These are phyloP conservation scores for Acipenser transmontanus DNA, from an alignment of 2,797 vertebrate genomes.

Conservation along the genomic window DNA sequence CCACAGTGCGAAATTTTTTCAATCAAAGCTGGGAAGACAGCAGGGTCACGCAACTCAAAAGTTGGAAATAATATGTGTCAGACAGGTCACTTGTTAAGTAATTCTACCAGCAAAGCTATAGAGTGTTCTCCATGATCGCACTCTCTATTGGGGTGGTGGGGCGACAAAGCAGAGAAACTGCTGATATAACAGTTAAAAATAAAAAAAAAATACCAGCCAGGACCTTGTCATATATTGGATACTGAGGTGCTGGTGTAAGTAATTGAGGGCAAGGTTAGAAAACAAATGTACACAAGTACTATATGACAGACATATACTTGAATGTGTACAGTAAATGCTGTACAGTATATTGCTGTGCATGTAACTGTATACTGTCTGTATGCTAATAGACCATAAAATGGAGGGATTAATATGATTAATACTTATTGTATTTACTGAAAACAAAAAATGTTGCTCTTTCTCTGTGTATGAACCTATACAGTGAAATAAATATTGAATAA, in stretches of 20 bases:
- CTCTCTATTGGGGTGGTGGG: constrained; percentile 10
- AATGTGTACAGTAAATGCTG: too few relatives aligned
- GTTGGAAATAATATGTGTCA: constrained; percentile 15
- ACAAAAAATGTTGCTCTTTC: too few relatives aligned
- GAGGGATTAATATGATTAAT: too few relatives aligned
- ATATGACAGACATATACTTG: not conserved
- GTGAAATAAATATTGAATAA: too few relatives aligned
- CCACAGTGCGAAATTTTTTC: constrained; percentile 13
- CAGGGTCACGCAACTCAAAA: constrained; percentile 11
- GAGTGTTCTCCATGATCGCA: not conserved
- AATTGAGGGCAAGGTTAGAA: constrained; percentile 7
- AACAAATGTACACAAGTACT: not conserved
- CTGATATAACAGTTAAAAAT: constrained; percentile 43
- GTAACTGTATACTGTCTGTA: too few relatives aligned
- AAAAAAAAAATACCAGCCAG: constrained; percentile 47
- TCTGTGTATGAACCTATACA: too few relatives aligned
- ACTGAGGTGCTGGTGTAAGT: constrained; percentile 4
- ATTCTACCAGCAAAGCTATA: constrained; percentile 9
- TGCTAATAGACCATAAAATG: too few relatives aligned
- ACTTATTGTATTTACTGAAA: too few relatives aligned
- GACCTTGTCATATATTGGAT: constrained; percentile 37
- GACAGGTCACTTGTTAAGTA: constrained; percentile 15
- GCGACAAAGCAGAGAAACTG: constrained; percentile 30
- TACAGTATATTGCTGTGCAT: too few relatives aligned
- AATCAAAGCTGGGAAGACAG: constrained; percentile 14